Conservation (phyloP, 2,113 vertebrate genomes). For the Muntiacus muntjak region DNA sequence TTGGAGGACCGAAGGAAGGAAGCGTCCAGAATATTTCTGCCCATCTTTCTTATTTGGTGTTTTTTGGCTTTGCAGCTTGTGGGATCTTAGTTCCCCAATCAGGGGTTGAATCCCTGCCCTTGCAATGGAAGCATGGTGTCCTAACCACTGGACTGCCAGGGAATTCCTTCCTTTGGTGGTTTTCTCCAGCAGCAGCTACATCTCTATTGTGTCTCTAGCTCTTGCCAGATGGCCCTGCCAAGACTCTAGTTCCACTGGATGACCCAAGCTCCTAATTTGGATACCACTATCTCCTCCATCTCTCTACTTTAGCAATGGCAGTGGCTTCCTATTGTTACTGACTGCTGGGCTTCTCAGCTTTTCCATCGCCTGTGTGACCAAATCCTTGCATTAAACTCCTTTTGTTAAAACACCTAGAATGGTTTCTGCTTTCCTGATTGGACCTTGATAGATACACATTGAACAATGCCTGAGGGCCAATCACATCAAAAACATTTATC, state of each 20-base stretch:
- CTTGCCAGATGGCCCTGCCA: background rate
- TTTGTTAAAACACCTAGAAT: background rate
- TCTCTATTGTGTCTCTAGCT: background rate
- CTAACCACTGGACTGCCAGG: background rate
- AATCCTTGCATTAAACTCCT: background rate
- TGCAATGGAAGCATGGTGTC: background rate
- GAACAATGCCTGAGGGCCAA: background rate
- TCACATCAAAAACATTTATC: fast-evolving
- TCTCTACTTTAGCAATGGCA: background rate
- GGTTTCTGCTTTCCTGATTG: background rate
- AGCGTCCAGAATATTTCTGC: fast-evolving
- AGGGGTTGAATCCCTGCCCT: background rate
- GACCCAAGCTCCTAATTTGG: background rate
- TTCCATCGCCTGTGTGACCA: background rate
- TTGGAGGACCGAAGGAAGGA: background rate
- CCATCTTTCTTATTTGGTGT: background rate
- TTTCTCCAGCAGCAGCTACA: background rate
- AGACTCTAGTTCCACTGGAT: background rate
- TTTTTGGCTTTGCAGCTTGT: background rate
- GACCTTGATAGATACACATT: background rate
- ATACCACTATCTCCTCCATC: background rate
- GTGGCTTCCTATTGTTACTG: background rate
- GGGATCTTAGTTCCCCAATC: background rate
- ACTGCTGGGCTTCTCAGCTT: background rate
- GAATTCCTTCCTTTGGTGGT: background rate